These are phyloP conservation scores for Empidonax traillii DNA, from an alignment of 2,113 vertebrate genomes.

Conservation along the genomic window DNA sequence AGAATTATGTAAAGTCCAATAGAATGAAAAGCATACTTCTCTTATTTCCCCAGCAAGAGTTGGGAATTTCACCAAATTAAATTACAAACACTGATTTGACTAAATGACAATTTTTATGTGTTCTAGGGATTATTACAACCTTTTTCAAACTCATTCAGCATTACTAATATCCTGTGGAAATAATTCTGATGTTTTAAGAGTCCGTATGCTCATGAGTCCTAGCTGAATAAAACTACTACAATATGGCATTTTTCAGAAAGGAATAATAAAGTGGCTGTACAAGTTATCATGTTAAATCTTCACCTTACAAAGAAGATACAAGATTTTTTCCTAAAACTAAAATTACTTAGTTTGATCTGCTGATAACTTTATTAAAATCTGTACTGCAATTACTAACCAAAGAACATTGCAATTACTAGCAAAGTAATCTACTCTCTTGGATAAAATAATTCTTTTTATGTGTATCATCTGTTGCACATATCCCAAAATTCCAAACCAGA, in stretches of 20 bases:
- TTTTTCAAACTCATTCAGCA: not conserved
- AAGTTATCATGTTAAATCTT: not conserved
- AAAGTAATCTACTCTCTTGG: not conserved
- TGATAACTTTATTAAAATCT: not conserved
- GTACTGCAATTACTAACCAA: not conserved
- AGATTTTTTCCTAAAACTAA: not conserved
- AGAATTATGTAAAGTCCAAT: not conserved
- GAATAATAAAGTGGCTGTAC: not conserved
- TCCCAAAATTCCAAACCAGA: not conserved
- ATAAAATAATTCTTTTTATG: not conserved
- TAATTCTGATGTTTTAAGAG: not conserved
- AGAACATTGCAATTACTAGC: not conserved
- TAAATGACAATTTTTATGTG: not conserved
- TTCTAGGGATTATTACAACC: not conserved
- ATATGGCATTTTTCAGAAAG: not conserved
- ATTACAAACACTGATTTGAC: not conserved
- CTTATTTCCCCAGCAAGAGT: rapidly evolving
- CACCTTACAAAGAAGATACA: not conserved
- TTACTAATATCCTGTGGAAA: not conserved
- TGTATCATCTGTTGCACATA: not conserved
- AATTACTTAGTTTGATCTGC: not conserved
- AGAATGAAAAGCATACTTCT: not conserved
- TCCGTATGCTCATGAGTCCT: not conserved
- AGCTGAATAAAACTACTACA: not conserved
- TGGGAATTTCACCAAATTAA: not conserved